A percentile compares a stretch with the other conserved stretches of the same genome.
phyloP scores from a whole-genome alignment of 1,140 invertebrate species.

The Eriosoma lanigerum region DNA sequence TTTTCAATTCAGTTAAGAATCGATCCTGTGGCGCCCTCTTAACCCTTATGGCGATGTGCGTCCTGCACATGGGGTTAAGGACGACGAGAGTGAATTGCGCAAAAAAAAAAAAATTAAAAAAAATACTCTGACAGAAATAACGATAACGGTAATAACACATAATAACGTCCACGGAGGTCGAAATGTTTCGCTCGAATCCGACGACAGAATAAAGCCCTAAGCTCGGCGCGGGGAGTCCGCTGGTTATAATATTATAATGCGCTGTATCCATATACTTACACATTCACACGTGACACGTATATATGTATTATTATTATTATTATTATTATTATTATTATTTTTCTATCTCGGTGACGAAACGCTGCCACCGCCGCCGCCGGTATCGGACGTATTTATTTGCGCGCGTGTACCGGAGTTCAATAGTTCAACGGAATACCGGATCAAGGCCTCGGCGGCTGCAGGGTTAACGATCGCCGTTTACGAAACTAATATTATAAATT shows the following conservation, averaged over 20 bases:
- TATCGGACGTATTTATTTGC: slow-evolving; percentile 43
- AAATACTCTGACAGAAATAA: neutral
- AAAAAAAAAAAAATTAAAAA: too few species aligned
- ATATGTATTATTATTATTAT: neutral
- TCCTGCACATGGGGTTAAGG: neutral
- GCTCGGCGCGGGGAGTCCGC: neutral
- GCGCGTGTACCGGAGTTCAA: slow-evolving; percentile 35
- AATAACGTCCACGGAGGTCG: neutral
- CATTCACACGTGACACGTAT: neutral
- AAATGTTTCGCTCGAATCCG: neutral
- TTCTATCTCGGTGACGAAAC: slow-evolving; percentile 29
- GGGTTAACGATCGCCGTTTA: slow-evolving; percentile 48
- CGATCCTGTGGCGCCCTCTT: too few species aligned
- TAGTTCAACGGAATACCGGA: slow-evolving; percentile 50
- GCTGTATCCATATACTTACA: too few species aligned
- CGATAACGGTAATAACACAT: neutral
- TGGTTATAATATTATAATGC: too few species aligned
- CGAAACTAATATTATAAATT: slow-evolving; percentile 43
- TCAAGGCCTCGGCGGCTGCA: slow-evolving; percentile 33
- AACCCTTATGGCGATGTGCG: neutral
- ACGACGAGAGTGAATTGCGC: neutral
- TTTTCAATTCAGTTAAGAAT: too few species aligned
- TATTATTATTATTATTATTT: neutral
- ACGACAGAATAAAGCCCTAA: neutral
- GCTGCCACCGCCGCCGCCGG: neutral